These are phyloP conservation scores for Oxystoma pomonae DNA, from an alignment of 2,888 invertebrate species.

Conservation along the genomic window DNA sequence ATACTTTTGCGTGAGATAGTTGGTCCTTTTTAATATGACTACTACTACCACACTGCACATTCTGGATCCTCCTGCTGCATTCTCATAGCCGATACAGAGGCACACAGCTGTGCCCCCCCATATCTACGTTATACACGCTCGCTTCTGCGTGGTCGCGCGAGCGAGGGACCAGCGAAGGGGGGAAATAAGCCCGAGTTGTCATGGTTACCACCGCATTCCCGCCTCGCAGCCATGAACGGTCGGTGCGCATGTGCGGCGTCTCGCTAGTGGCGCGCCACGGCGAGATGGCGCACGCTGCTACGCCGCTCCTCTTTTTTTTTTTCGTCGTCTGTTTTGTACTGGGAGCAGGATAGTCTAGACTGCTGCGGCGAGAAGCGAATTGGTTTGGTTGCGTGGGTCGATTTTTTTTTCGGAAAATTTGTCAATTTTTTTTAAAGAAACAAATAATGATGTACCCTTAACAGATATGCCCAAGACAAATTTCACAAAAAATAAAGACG, in stretches of 20 bases:
- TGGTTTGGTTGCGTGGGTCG: too few relatives aligned
- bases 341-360: too few relatives aligned
- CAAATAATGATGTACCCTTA: too few relatives aligned
- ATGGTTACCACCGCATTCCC: slow-evolving; percentile 50
- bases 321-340: slow-evolving; percentile 13
- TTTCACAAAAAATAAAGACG: too few relatives aligned
- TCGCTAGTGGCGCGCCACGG: slow-evolving; percentile 36
- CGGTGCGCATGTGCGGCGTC: slow-evolving; percentile 35
- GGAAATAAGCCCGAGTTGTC: slow-evolving; percentile 36
- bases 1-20: too few relatives aligned
- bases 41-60: neutral
- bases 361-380: too few relatives aligned
- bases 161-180: neutral
- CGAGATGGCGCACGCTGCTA: slow-evolving; percentile 30
- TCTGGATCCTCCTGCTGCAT: neutral
- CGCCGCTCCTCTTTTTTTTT: slow-evolving; percentile 27
- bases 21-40: neutral
- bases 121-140: neutral
- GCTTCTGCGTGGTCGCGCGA: neutral
- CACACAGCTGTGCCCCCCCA: neutral
- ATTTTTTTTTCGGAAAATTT: too few relatives aligned
- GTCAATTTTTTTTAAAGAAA: too few relatives aligned
- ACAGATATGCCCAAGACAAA: too few relatives aligned
- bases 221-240: slow-evolving; percentile 49
- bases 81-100: neutral